Conservation (phyloP, 2,888 invertebrate genomes). For the Mythimna lalbum region DNA sequence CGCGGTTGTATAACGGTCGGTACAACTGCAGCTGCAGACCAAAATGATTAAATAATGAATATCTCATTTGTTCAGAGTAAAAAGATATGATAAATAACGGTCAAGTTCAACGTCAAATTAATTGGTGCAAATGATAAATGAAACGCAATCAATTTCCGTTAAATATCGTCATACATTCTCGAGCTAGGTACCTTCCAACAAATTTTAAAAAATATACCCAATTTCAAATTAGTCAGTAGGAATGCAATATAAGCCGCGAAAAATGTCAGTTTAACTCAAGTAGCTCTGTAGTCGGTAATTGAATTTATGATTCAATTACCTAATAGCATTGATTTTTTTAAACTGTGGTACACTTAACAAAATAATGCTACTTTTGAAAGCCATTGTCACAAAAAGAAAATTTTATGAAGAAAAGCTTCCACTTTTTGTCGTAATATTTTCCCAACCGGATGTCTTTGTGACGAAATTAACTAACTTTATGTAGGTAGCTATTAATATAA, state of each 20-base stretch:
- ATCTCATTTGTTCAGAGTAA: background rate
- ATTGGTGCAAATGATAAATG: conserved; percentile 7
- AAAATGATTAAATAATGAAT: background rate
- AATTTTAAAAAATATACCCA: background rate
- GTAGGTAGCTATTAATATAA: conserved; percentile 19
- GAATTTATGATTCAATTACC: no score
- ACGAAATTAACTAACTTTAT: conserved; percentile 21
- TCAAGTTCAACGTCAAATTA: conserved; percentile 27
- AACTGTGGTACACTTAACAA: background rate
- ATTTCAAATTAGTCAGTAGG: background rate
- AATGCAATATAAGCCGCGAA: background rate
- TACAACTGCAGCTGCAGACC: conserved; percentile 9
- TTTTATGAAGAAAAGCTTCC: conserved; percentile 4
- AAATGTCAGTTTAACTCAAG: background rate
- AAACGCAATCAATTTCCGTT: conserved; percentile 42
- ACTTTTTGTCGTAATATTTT: conserved; percentile 15
- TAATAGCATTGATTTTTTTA: no score
- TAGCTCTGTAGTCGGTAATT: background rate
- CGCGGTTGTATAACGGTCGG: no score
- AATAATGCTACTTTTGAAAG: background rate
- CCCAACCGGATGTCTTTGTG: conserved; percentile 20
- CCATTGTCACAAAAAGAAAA: background rate
- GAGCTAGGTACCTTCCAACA: background rate
- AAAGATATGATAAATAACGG: conserved; percentile 3
- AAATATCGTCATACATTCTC: background rate